Evolutionary conservation across 2,888 invertebrate genomes (phyloP), one percentile per base, ranked within the genome.

Genomic region (Acanthacorydalis orientalis): DNA sequence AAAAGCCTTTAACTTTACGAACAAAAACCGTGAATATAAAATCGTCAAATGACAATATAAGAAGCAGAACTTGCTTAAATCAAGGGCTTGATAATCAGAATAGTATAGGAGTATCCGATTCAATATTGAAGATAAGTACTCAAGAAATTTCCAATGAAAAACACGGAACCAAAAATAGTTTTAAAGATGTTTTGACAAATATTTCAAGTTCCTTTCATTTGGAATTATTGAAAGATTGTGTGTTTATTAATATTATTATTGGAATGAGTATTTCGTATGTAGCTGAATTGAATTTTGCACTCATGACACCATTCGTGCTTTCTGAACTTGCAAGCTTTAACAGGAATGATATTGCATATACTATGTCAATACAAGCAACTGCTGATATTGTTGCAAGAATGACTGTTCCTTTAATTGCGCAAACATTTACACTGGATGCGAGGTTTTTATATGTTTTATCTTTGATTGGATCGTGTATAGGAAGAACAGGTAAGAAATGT

Each of bases 251-350:
- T 39, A 54, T 58, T n/a, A 51, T 60, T 33, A 46, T 63, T 49
- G 67, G 68, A 32, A 58, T 67, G 57, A 63, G 66, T n/a, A 52
- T 70, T 14, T 68, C 64, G 23, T 69, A 67, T 49, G 68, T 67
- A 15, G 63, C 70, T 2, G 70, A 70, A 53, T 56, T 67, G 4
- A 70, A 70, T 54, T 66, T 68, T 41, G 62, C 67, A 46, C 52
- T 68, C 12, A 67, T 69, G 64, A 62, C 64, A 37, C 68, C 69
- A 31, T 68, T 70, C 49, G 63, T 70, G 23, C 54, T 70, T 14
- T 54, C 60, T 3, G 62, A 63, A 50, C 55, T 69, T 23, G 59
- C 64, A 1, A 53, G 55, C 1, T 63, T 68, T 42, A 52, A 55
- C 3, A 55, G 57, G 43, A 51, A 55, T 1, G 59, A 63, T 14